A percentile compares a stretch with the other conserved stretches of the same genome.
Conservation (phyloP, 2,888 invertebrate species). For the Ceriagrion tenellum region DNA sequence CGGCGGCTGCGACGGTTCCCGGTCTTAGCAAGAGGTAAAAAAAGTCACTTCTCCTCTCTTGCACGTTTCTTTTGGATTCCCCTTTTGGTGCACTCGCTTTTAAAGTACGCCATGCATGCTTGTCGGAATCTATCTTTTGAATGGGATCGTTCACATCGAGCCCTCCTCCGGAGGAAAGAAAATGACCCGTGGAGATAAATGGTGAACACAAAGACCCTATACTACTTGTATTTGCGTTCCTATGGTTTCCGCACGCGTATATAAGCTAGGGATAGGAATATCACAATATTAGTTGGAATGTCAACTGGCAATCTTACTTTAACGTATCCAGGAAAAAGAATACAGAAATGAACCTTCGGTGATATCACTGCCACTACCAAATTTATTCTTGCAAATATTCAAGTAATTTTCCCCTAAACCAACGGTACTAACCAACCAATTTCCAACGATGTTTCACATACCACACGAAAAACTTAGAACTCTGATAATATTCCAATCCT, state of each 20-base stretch:
- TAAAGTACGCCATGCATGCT: background rate
- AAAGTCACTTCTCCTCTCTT: background rate
- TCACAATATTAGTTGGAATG: background rate
- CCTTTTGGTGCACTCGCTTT: background rate
- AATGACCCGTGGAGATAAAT: background rate
- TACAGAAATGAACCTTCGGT: no score
- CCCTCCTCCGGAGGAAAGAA: background rate
- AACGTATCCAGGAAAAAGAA: no score
- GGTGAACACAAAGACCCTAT: background rate
- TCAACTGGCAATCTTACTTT: no score
- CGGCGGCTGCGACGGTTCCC: background rate
- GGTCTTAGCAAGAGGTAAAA: background rate
- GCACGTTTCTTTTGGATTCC: background rate
- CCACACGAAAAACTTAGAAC: no score
- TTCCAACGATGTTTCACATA: no score
- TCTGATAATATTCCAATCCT: no score
- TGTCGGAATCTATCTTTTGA: background rate
- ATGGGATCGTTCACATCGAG: background rate
- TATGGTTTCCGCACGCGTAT: background rate
- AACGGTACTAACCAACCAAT: no score
- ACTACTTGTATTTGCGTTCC: background rate
- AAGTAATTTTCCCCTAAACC: no score
- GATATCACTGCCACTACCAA: no score
- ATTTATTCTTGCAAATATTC: no score
- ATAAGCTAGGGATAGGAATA: background rate